Conservation (phyloP, 2,888 invertebrate species). For the Epirrita christyi region DNA sequence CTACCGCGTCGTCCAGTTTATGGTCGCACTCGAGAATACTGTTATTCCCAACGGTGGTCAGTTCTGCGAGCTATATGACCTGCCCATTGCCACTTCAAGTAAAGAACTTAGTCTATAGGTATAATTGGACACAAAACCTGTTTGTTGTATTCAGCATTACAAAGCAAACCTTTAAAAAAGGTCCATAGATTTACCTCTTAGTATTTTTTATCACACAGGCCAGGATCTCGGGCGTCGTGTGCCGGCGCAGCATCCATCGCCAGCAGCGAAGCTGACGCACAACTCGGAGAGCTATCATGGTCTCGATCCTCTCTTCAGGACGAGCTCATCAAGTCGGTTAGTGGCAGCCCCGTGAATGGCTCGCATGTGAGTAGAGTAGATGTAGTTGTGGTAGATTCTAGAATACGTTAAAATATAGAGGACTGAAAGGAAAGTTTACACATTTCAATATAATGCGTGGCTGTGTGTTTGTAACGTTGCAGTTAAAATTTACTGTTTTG, state of each 20-base stretch:
- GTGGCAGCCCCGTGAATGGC: constrained; percentile 75
- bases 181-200: not conserved
- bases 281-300: constrained; percentile 85
- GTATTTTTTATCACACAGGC: constrained; percentile 50
- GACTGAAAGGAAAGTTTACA: not conserved
- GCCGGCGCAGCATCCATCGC: constrained; percentile 85
- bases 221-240: constrained; percentile 84
- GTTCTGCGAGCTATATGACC: too few species aligned
- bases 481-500: not conserved
- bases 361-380: constrained; percentile 73
- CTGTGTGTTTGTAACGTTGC: too few species aligned
- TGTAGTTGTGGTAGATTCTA: constrained; percentile 1
- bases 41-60: too few species aligned
- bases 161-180: too few species aligned
- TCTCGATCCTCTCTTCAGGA: constrained; percentile 88
- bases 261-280: constrained; percentile 78
- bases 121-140: too few species aligned
- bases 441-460: too few species aligned
- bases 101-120: too few species aligned
- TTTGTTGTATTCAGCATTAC: not conserved
- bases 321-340: constrained; percentile 87
- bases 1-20: too few species aligned
- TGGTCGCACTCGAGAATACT: too few species aligned
- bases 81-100: too few species aligned
- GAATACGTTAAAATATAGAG: too few species aligned